Evolutionary conservation across 2,113 vertebrate species (phyloP), one percentile per base, ranked within the genome.

Genomic region (Halcyon malimbica): DNA sequence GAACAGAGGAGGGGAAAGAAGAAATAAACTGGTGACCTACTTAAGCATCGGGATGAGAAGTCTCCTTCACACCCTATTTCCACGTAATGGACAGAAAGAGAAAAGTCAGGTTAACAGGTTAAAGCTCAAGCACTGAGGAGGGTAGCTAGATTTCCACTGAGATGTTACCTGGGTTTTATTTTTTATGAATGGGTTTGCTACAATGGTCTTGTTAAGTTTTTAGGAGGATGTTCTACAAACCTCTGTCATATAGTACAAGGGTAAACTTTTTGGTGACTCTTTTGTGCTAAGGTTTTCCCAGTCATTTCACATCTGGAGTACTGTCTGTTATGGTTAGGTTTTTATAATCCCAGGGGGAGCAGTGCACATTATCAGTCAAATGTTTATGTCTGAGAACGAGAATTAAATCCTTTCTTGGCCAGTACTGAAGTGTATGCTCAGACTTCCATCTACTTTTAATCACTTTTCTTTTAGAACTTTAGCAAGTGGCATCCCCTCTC

Each of bases 331-430:
- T 1, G 10, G 96, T 96, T 95, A 90, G 93, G 89, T 97, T 97
- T 25, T 94, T 97, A 91, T 89, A 97, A 84, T 95, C 77, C 94
- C 95, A 77, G 93, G 78, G 89, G 95, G 84, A 97, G 63, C 77
- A 79, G 84, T 94, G 94, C 87, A 95, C 95, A 95, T 96, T 94
- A 95, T 95, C 96, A 89, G 74, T 92, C 94, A 97, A 97, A 97
- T 92, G 76, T 96, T 97, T 97, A 91, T 82, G 53, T 95, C 96
- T 92, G 86, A 97, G 94, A 90, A 65, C 70, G 94, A 94, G 90
- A 98, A 96, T 95, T 91, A 94, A 98, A 97, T 95, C 57, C 93
- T 90, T 95, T 95, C 84, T 87, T 88, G 88, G 83, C 56, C 59
- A 92, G 79, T 77, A 39, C 28, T 9, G 21, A 97, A 94, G 93